Evolutionary conservation across 2,888 invertebrate genomes (phyloP).

Genomic region (Drosophila meridionalis): DNA sequence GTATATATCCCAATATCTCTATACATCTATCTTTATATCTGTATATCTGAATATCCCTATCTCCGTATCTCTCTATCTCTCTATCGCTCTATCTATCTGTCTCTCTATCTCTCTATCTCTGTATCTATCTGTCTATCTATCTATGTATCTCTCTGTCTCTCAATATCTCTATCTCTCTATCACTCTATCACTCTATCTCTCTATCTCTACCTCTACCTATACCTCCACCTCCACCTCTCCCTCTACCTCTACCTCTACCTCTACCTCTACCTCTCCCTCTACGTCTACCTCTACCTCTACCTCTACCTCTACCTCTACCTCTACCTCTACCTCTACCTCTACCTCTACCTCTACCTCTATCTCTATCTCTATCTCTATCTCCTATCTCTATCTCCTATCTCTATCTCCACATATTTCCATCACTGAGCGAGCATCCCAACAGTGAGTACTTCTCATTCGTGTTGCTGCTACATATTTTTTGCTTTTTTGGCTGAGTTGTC

Average conservation of each 20-base stretch:
- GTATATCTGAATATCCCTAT: background rate
- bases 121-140: background rate
- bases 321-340: background rate
- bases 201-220: background rate
- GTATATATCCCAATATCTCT: background rate
- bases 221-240: background rate
- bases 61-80: background rate
- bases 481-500: slow-evolving; percentile 17
- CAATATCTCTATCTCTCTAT: background rate
- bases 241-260: background rate
- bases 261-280: background rate
- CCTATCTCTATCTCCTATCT: background rate
- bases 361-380: background rate
- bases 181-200: background rate
- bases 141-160: background rate
- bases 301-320: no score
- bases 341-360: background rate
- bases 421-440: background rate
- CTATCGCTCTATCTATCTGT: background rate
- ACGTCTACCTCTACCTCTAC: background rate
- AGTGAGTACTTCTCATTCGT: background rate
- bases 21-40: background rate
- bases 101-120: background rate
- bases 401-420: background rate
- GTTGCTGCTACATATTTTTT: background rate